Base-by-base conservation (phyloP, 2,113 vertebrate genomes). In the Dicentrarchus labrax region DNA sequence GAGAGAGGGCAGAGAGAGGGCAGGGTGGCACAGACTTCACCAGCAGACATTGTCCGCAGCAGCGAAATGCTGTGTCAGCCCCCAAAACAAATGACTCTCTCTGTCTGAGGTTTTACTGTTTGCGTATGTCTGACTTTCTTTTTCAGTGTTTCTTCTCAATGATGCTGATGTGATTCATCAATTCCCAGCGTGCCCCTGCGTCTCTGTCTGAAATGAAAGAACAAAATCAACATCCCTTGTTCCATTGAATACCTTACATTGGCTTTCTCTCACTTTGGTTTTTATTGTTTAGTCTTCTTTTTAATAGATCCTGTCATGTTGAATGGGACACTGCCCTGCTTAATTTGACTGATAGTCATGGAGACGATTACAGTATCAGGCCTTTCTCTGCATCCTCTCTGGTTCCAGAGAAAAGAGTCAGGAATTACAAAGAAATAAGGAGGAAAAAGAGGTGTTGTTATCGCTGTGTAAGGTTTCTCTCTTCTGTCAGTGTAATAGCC, bases 11-110 rank as follows among this genome's bases (percentile, higher is more conserved):
- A 30, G 30, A 30, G 30, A 30, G 30, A 30, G 84, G 80, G 62
- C 88, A 78, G 85, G 73, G 77, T 85, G 88, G 89, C 88, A 88
- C 83, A 88, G 80, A 92, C 90, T 86, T 93, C 80, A 89, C n/a
- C 89, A 24, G 75, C 78, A 50, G 82, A 81, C 80, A 86, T 62
- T 83, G 66, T 86, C 57, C 45, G 59, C 57, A 64, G 48, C 38
- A 53, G 78, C 59, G 80, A 88, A 85, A 69, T 22, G 88, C 88
- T 72, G 83, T 10, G 72, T 91, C 88, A 89, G 85, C 72, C n/a
- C 36, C 59, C 15, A 36, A 30, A 86, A 87, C 85, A 80, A 79
- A 76, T 78, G 67, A 77, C 76, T 79, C 62, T 79, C 67, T 90
- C 56, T 71, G 76, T 92, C 85, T 88, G 86, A 86, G 87, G 85